phyloP scores from a whole-genome alignment of 2,888 invertebrate genomes.

The Apantesis nais region DNA sequence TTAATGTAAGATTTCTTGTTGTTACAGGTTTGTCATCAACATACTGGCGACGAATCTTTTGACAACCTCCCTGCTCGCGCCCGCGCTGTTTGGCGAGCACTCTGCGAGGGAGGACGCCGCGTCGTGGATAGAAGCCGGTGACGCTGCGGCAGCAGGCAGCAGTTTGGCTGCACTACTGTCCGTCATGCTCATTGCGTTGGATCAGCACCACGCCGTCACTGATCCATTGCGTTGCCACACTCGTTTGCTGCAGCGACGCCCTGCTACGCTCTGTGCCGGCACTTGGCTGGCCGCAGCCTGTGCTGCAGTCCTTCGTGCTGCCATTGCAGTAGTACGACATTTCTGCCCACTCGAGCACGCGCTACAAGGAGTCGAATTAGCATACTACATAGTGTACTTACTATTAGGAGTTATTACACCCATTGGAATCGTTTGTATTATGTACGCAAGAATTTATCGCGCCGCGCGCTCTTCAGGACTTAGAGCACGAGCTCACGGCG shows the following conservation, averaged over 20 bases:
- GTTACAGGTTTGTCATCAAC: slow-evolving; percentile 89
- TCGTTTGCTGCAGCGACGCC: slow-evolving; percentile 76
- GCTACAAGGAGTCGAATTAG: slow-evolving; percentile 67
- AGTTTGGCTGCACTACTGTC: slow-evolving; percentile 72
- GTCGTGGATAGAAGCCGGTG: slow-evolving; percentile 85
- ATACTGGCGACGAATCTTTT: slow-evolving; percentile 79
- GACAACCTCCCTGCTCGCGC: slow-evolving; percentile 80
- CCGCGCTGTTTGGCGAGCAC: slow-evolving; percentile 83
- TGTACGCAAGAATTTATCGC: slow-evolving; percentile 90
- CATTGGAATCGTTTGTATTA: slow-evolving; percentile 89
- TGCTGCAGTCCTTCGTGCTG: slow-evolving; percentile 69
- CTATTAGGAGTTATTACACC: slow-evolving; percentile 69
- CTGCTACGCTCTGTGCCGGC: slow-evolving; percentile 81
- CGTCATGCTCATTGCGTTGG: slow-evolving; percentile 78
- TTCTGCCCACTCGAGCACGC: slow-evolving; percentile 66
- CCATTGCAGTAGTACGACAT: slow-evolving; percentile 67
- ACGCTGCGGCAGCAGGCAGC: slow-evolving; percentile 80
- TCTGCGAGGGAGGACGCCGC: slow-evolving; percentile 87
- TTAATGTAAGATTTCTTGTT: slow-evolving; percentile 56
- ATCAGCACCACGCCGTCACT: slow-evolving; percentile 84
- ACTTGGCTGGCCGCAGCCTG: slow-evolving; percentile 81
- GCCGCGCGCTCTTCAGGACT: slow-evolving; percentile 90
- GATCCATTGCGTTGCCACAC: slow-evolving; percentile 83
- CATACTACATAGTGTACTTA: slow-evolving; percentile 75
- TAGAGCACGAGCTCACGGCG: slow-evolving; percentile 76